These are phyloP conservation scores for Pardosa pseudoannulata DNA, from an alignment of 2,888 invertebrate species.

Conservation along the genomic window DNA sequence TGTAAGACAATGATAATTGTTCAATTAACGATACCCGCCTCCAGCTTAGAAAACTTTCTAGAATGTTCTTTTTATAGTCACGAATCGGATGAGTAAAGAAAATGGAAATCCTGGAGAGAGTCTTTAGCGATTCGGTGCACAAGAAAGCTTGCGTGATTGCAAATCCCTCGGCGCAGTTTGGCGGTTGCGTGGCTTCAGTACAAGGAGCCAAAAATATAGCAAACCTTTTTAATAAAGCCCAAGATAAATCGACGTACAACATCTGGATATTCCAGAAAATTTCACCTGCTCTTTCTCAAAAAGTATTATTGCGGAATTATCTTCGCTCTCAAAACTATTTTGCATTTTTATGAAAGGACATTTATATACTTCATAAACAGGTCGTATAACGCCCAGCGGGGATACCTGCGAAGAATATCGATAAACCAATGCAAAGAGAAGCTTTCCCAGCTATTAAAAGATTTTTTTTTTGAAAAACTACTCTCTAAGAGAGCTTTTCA, in stretches of 20 bases:
- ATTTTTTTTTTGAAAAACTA: neutral
- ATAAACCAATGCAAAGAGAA: constrained; percentile 42
- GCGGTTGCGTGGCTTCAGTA: constrained; percentile 39
- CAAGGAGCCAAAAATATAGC: constrained; percentile 22
- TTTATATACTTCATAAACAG: constrained; percentile 56
- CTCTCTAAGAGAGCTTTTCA: neutral
- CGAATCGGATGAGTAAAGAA: neutral
- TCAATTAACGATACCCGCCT: neutral
- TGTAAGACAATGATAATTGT: neutral
- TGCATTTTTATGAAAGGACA: constrained; percentile 65
- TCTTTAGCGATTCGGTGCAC: neutral
- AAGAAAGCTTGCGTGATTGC: neutral
- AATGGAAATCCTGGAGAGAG: neutral
- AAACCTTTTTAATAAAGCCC: constrained; percentile 60
- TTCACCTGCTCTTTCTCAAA: constrained; percentile 58
- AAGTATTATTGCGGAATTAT: constrained; percentile 59
- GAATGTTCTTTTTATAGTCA: neutral
- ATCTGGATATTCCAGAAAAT: constrained; percentile 48
- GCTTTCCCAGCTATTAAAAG: neutral
- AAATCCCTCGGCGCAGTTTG: constrained; percentile 4
- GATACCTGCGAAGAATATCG: constrained; percentile 15
- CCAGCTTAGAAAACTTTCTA: neutral
- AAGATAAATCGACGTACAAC: constrained; percentile 41
- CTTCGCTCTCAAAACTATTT: constrained; percentile 39
- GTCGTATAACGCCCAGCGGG: constrained; percentile 19